phyloP scores from a whole-genome alignment of 2,797 vertebrate genomes.

The Sciurus carolinensis region DNA sequence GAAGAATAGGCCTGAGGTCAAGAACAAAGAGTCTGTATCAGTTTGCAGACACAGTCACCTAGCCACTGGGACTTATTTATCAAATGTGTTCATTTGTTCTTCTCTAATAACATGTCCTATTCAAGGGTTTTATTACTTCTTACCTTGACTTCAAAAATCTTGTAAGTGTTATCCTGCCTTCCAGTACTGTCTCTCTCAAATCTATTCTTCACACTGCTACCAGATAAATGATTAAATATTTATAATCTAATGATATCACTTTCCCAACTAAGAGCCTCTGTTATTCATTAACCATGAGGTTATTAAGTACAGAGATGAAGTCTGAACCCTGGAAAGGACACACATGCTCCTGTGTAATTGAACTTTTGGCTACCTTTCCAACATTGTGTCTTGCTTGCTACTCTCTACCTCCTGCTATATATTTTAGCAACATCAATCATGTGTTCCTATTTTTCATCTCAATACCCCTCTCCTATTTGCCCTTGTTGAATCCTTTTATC shows the following conservation, averaged over 20 bases:
- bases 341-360: background rate
- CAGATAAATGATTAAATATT: constrained; percentile 64
- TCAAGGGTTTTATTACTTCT: background rate
- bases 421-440: background rate
- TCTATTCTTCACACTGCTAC: background rate
- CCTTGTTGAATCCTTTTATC: background rate
- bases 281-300: background rate
- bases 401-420: background rate
- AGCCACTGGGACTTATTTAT: background rate
- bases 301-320: background rate
- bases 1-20: background rate
- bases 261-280: constrained; percentile 2
- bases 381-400: background rate
- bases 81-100: background rate
- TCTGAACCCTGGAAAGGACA: background rate
- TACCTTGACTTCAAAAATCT: background rate
- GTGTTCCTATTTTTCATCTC: background rate
- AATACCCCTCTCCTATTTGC: background rate
- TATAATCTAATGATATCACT: constrained; percentile 47
- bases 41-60: background rate
- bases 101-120: background rate
- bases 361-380: background rate
- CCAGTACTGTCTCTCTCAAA: background rate
- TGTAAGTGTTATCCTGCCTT: background rate
- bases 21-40: background rate